Percentiles rank a stretch among this genome's conserved stretches.
Evolutionary conservation across 2,113 vertebrate species (phyloP).

Genomic region (Spermophilus dauricus): DNA sequence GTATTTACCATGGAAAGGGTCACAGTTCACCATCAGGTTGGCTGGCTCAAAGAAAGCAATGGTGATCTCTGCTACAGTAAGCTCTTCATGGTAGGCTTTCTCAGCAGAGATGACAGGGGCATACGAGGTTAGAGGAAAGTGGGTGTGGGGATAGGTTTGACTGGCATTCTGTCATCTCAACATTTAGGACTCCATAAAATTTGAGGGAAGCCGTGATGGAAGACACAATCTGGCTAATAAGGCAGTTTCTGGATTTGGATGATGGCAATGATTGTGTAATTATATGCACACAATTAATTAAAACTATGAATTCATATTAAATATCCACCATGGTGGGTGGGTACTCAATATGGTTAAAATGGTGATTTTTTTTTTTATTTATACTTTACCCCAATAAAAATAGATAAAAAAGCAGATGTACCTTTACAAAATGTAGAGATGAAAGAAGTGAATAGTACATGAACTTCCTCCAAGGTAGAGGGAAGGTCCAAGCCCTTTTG

Average conservation of each 20-base stretch:
- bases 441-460: too few relatives aligned
- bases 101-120: slow-evolving; percentile 45
- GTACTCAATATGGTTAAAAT: too few relatives aligned
- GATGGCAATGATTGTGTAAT: too few relatives aligned
- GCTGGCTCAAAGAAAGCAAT: slow-evolving; percentile 34
- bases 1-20: slow-evolving; percentile 27
- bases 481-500: neutral
- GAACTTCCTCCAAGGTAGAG: too few relatives aligned
- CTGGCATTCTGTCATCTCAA: slow-evolving; percentile 30
- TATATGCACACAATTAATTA: too few relatives aligned
- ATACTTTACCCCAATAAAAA: too few relatives aligned
- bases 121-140: slow-evolving; percentile 1
- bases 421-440: too few relatives aligned
- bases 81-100: slow-evolving; percentile 25
- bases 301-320: too few relatives aligned
- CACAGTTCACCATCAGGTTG: slow-evolving; percentile 48
- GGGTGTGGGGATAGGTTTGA: neutral
- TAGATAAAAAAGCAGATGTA: too few relatives aligned
- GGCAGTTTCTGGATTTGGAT: neutral
- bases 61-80: slow-evolving; percentile 29
- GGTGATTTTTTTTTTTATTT: too few relatives aligned
- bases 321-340: too few relatives aligned
- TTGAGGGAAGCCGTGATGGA: slow-evolving; percentile 29
- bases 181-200: slow-evolving; percentile 13
- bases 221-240: neutral